phyloP scores from a whole-genome alignment of 2,113 vertebrate genomes.

The Peromyscus polionotus region DNA sequence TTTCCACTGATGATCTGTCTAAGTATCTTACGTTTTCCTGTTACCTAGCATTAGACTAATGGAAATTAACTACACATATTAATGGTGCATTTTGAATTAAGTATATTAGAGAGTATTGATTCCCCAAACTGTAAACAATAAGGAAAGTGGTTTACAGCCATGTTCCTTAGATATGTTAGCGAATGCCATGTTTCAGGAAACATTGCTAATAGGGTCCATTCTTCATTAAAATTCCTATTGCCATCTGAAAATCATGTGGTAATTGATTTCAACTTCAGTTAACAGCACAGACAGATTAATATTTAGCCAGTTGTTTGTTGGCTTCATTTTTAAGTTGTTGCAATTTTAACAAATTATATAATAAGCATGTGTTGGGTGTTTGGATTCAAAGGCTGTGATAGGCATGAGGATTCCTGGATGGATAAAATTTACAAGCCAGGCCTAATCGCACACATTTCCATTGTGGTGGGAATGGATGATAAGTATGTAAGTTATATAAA shows the following conservation, averaged over 20 bases:
- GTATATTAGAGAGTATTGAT: conserved; percentile 75
- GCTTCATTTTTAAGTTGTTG: background rate
- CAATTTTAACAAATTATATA: background rate
- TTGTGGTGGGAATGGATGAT: background rate
- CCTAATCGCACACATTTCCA: background rate
- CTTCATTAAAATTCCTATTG: conserved; percentile 60
- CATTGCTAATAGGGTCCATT: conserved; percentile 35
- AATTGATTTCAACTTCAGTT: background rate
- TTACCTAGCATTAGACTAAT: conserved; percentile 82
- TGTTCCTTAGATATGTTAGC: conserved; percentile 64
- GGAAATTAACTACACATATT: conserved; percentile 77
- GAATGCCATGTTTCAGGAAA: conserved; percentile 29
- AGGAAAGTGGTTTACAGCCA: conserved; percentile 74
- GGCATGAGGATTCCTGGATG: background rate
- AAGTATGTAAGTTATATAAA: rapidly evolving
- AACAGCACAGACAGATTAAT: background rate
- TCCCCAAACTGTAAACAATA: conserved; percentile 69
- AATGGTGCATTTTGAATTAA: conserved; percentile 72
- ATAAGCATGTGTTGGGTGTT: background rate
- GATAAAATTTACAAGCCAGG: background rate
- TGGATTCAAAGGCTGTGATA: background rate
- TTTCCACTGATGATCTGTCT: conserved; percentile 69
- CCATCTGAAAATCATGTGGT: background rate
- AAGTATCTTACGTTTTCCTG: conserved; percentile 79
- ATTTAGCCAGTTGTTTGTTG: background rate